Evolutionary conservation across 1,140 invertebrate genomes (phyloP).

Genomic region (Triops longicaudatus): DNA sequence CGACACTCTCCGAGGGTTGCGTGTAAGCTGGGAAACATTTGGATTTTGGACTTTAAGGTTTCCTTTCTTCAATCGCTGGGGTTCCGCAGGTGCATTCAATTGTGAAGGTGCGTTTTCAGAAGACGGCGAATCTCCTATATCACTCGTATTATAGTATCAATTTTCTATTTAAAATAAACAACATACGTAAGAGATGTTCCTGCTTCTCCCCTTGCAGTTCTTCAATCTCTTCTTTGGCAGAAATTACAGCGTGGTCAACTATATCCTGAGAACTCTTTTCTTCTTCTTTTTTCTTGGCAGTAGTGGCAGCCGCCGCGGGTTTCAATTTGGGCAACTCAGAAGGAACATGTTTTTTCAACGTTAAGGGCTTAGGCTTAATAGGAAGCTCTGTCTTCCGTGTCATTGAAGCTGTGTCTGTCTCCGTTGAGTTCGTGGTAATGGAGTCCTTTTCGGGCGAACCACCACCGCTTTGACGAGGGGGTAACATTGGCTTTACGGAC

Average conservation of each 20-base stretch:
- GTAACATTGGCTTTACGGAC: conserved; percentile 42
- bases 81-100: conserved; percentile 39
- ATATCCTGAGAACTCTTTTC: conserved; percentile 16
- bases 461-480: conserved; percentile 40
- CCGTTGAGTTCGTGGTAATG: conserved; percentile 19
- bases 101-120: conserved; percentile 29
- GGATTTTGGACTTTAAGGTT: conserved; percentile 49
- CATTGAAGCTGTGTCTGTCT: conserved; percentile 22
- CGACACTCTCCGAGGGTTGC: conserved; percentile 62
- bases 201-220: conserved; percentile 18
- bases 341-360: conserved; percentile 57
- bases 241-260: neutral
- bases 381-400: conserved; percentile 41
- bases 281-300: conserved; percentile 23
- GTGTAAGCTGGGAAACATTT: conserved; percentile 16
- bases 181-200: neutral
- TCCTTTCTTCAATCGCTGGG: conserved; percentile 59
- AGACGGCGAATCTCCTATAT: conserved; percentile 13
- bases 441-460: conserved; percentile 23
- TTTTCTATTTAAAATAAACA: neutral
- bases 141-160: neutral
- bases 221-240: neutral
- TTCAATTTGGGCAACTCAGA: conserved; percentile 61
- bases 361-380: conserved; percentile 68
- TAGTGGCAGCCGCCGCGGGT: conserved; percentile 35